Base-by-base conservation (phyloP, 1,140 invertebrate genomes). In the Drosophila pseudoananassae region DNA sequence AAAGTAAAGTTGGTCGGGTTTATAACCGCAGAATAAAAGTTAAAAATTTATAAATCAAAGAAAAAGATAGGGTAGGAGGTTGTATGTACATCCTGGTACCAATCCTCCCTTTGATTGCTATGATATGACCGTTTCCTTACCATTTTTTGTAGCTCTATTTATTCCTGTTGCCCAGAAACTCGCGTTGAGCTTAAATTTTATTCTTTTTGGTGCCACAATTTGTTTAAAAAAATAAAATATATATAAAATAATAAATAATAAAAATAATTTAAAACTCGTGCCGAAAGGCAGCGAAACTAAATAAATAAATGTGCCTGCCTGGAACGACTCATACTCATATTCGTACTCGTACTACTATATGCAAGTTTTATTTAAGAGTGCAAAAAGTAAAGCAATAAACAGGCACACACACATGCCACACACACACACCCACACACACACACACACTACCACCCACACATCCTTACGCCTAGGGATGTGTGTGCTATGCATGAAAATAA, bases 401-500 rank as follows among this genome's bases (percentile, higher is more conserved):
- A 75, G 54, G 66, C 40, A 73, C 49, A 72, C 69, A 72, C 17
- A 38, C 45, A 45, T 40, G 59, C 38, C 25, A 25, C 68, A 72
- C 25, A 46, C 45, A 43, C 49, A 66, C 38, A 55, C 20, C 1
- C 12, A 4, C 36, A 40, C 7, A 43, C 29, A 25, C 29, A 3
- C 14, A 9, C 23, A 61, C 46, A 70, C 49, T 25, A 2, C 23
- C 23, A 5, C 20, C 20, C 20, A 20, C 20, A 20, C 3, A 20
- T 20, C 20, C 20, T 20, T 20, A 0, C 20, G 2, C 20, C 20
- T 20, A 20, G 20, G 20, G 20, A 66, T 59, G 69, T 61, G 60
- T 72, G 72, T 84, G 81, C 80, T 85, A 85, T 84, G 81, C 81
- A 85, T 87, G 81, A 69, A 85, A 87, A 87, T 87, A 87, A 85